These are phyloP conservation scores for Premnoplex brunnescens DNA, from an alignment of 2,797 vertebrate genomes.

Conservation along the genomic window DNA sequence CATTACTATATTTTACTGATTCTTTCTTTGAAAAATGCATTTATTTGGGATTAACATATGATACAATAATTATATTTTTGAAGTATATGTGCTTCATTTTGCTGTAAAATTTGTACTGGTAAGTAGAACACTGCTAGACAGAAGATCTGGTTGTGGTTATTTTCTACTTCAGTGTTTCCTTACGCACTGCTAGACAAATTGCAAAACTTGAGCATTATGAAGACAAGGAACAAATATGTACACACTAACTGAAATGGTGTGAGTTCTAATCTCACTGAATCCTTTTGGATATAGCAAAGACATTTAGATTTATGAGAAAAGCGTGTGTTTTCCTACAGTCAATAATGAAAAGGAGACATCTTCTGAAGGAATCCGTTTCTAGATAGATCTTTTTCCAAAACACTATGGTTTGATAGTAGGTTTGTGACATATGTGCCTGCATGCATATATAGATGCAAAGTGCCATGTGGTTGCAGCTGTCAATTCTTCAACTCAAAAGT, in stretches of 20 bases:
- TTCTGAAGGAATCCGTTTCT: neutral
- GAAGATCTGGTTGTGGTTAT: neutral
- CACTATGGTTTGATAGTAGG: neutral
- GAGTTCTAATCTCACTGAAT: neutral
- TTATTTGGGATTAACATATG: neutral
- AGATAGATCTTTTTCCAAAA: neutral
- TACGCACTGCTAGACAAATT: neutral
- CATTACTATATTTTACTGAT: neutral
- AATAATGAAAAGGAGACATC: neutral
- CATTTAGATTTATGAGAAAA: neutral
- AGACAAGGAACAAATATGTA: neutral
- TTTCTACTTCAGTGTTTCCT: neutral
- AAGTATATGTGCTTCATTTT: neutral
- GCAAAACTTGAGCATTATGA: neutral
- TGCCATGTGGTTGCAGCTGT: neutral
- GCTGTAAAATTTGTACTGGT: neutral
- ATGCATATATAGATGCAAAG: neutral
- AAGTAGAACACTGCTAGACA: neutral
- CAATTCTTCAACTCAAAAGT: neutral
- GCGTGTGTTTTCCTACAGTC: neutral
- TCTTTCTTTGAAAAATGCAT: neutral
- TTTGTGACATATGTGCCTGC: neutral
- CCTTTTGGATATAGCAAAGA: neutral
- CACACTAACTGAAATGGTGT: neutral
- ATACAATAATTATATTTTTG: neutral